A percentile compares a stretch with the other conserved stretches of the same genome.
Evolutionary conservation across 2,888 invertebrate species (phyloP).

Genomic region (Limnephilus marmoratus): DNA sequence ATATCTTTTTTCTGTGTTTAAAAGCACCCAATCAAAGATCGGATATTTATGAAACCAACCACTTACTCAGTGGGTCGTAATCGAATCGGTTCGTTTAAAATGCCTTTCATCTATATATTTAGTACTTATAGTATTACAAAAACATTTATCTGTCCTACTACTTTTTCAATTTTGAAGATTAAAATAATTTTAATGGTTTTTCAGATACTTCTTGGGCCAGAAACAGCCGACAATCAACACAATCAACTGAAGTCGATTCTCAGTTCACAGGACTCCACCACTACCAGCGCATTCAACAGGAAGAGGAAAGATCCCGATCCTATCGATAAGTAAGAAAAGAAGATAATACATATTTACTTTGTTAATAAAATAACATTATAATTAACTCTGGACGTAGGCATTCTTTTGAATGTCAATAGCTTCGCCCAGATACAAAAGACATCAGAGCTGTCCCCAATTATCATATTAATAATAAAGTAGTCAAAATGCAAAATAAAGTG

Average conservation of each 20-base stretch:
- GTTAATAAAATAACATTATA: not conserved
- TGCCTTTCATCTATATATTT: no score
- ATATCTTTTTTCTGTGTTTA: no score
- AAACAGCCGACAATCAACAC: conserved; percentile 61
- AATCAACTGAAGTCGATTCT: conserved; percentile 56
- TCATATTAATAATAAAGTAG: no score
- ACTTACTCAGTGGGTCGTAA: no score
- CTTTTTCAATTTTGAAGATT: not conserved
- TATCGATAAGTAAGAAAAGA: conserved; percentile 55
- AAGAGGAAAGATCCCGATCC: conserved; percentile 61
- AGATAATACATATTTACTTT: not conserved
- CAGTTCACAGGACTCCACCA: conserved; percentile 57
- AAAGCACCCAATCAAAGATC: no score
- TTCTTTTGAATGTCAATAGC: not conserved
- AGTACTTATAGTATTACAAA: no score
- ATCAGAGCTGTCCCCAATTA: no score
- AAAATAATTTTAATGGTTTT: conserved; percentile 9
- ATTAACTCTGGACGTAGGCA: not conserved
- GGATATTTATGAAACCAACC: no score
- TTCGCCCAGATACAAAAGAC: no score
- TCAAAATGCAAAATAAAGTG: no score
- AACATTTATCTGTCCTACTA: no score
- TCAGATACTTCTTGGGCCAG: conserved; percentile 53
- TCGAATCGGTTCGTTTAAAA: no score
- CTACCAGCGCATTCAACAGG: conserved; percentile 53